Evolutionary conservation across 2,113 vertebrate genomes (phyloP), one percentile per base, ranked within the genome.

Genomic region (Chaenocephalus aceratus): DNA sequence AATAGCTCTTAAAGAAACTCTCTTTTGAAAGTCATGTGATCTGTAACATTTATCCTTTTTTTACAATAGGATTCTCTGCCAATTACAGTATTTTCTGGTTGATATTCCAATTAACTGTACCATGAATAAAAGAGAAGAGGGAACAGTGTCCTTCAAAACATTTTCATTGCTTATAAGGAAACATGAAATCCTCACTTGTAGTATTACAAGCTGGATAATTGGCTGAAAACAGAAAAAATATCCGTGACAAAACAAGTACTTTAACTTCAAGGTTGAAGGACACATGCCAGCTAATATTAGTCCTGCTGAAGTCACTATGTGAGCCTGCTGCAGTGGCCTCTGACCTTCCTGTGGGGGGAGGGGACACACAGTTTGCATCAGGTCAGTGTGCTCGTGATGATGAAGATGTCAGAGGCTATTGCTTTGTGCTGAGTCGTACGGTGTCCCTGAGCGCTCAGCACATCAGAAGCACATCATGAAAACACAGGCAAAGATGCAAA

Each of bases 321-420:
- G 18, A 54, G 4, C 5, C 71, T 53, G 58, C 59, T 12, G 45
- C 23, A 21, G 68, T 49, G 74, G 71, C 57, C 62, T 53, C 59
- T 75, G 82, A 79, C 76, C 75, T 23, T 6, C 46, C 44, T 3
- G 51, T 21, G 12, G 12, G 26, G 45, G 15, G 5, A 10, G 0
- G 26, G 15, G 5, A 10, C 0, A 9, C 61, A 46, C n/a, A 54
- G 67, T 18, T 57, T 6, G 14, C 9, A 36, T 72, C 34, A 76
- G 52, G 61, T 57, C 61, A 21, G 59, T 1, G 72, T 21, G 34
- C 8, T 53, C 36, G 18, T 14, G 60, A 36, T 21, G 60, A 23
- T 46, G 61, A 45, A 54, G 52, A 26, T 48, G 63, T 76, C 62
- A 36, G 21, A 7, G 41, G 41, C 41, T 44, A 21, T 23, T n/a